Evolutionary conservation across 2,797 vertebrate genomes (phyloP).

Genomic region (Glyptemys insculpta): DNA sequence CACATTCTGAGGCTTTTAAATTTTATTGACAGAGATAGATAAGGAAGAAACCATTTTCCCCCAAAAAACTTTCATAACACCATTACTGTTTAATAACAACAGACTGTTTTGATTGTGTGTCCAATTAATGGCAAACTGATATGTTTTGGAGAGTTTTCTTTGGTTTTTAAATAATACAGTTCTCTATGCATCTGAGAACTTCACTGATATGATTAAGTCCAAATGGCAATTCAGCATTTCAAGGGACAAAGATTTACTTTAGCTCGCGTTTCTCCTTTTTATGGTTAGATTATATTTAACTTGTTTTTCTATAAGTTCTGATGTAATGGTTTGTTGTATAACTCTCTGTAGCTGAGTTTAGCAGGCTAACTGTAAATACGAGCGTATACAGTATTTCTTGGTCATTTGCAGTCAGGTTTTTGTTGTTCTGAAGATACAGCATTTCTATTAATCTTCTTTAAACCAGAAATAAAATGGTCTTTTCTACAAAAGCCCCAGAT

Average conservation of each 20-base stretch:
- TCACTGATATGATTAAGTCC: not conserved
- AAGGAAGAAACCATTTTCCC: not conserved
- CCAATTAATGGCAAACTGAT: not conserved
- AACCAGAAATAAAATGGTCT: not conserved
- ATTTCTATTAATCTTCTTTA: not conserved
- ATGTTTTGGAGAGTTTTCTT: constrained; percentile 15
- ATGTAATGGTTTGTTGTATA: not conserved
- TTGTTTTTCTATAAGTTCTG: not conserved
- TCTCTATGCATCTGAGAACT: not conserved
- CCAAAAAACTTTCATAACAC: not conserved
- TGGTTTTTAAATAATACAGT: constrained; percentile 6
- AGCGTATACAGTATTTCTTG: not conserved
- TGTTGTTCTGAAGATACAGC: not conserved
- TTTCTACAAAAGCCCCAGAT: not conserved
- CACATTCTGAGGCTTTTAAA: constrained; percentile 7
- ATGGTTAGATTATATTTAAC: not conserved
- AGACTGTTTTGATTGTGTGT: not conserved
- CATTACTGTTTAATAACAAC: constrained; percentile 26
- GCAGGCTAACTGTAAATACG: not conserved
- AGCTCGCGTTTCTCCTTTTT: not conserved
- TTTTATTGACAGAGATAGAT: constrained; percentile 8
- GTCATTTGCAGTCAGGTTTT: not conserved
- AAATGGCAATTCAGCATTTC: not conserved
- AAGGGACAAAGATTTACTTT: not conserved
- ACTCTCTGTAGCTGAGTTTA: not conserved